Evolutionary conservation across 92 coral and sea anemone genomes (phyloP).

Genomic region (Palythoa caribaeorum): DNA sequence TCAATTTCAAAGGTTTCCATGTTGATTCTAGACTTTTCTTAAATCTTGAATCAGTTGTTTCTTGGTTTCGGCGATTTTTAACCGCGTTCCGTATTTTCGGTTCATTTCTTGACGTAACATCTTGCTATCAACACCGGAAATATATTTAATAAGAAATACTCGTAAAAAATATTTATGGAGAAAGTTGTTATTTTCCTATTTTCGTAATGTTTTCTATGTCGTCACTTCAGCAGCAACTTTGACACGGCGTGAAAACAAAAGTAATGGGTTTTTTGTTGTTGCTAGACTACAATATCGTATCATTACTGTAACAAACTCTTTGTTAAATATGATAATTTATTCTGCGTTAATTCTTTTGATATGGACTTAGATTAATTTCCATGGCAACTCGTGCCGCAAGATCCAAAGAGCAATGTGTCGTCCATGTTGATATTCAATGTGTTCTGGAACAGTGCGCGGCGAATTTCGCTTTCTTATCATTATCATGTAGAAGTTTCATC

Average conservation of each 20-base stretch:
- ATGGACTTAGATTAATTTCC: constrained; percentile 34
- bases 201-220: background rate
- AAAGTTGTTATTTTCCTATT: background rate
- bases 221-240: background rate
- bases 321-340: constrained; percentile 37
- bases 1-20: no score
- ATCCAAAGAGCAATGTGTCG: constrained; percentile 38
- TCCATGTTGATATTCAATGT: constrained; percentile 38
- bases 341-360: background rate
- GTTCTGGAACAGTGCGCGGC: constrained; percentile 15
- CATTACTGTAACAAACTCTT: constrained; percentile 26
- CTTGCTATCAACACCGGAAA: no score
- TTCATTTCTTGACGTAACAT: no score
- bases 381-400: constrained; percentile 43
- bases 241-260: constrained; percentile 7
- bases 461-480: background rate
- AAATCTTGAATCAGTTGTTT: no score
- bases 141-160: no score
- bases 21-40: no score
- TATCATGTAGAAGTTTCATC: constrained; percentile 28
- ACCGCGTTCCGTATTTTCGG: no score
- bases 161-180: no score
- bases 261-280: constrained; percentile 9
- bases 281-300: background rate
- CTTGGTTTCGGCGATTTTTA: no score